Conservation (phyloP, 2,797 vertebrate genomes). For the Sarcophilus harrisii region DNA sequence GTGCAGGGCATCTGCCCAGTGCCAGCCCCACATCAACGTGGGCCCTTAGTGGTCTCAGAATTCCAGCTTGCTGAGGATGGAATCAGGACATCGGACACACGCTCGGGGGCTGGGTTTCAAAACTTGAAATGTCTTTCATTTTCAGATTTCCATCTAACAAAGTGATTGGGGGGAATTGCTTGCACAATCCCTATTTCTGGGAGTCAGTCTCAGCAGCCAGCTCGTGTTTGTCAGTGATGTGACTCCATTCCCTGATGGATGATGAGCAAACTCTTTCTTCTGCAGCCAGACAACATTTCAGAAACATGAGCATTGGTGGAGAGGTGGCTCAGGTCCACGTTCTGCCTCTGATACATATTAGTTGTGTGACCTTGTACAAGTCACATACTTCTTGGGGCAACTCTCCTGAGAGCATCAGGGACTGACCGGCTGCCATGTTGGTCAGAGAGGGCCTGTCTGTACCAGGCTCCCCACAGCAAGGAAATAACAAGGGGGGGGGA, state of each 20-base stretch:
- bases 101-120: not conserved
- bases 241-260: not conserved
- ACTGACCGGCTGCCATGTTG: not conserved
- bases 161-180: not conserved
- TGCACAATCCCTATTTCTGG: constrained; percentile 1
- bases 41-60: not conserved
- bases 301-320: not conserved
- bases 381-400: not conserved
- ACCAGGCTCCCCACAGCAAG: not conserved
- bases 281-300: not conserved
- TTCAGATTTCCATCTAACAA: constrained; percentile 9
- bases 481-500: not conserved
- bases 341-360: not conserved
- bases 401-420: not conserved
- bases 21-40: not conserved
- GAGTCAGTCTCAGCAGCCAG: not conserved
- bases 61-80: not conserved
- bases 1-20: not conserved
- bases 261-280: not conserved
- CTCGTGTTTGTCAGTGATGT: not conserved
- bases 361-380: not conserved
- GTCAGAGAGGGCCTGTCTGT: not conserved
- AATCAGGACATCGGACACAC: constrained; percentile 23
- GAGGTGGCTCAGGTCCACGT: not conserved
- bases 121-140: not conserved